These are phyloP conservation scores for Isurus oxyrinchus DNA, from an alignment of 2,113 vertebrate species.

Conservation along the genomic window DNA sequence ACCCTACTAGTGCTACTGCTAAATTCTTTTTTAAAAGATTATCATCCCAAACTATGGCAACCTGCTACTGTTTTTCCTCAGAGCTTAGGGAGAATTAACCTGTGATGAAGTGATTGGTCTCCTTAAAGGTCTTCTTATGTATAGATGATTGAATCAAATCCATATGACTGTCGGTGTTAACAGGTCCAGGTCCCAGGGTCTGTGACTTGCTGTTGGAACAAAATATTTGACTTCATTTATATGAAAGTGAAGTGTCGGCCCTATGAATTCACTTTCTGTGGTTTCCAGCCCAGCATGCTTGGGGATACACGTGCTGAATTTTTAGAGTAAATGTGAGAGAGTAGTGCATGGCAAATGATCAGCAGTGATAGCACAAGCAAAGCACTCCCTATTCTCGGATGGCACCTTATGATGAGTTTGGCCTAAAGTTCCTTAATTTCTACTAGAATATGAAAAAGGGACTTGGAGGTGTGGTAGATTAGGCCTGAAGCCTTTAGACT, in stretches of 20 bases:
- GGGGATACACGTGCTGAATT: neutral
- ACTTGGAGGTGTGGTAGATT: neutral
- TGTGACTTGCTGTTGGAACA: neutral
- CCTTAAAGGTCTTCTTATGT: neutral
- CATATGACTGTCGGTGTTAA: neutral
- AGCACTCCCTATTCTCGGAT: neutral
- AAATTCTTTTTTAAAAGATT: neutral
- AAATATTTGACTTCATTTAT: neutral
- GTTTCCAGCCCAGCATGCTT: neutral
- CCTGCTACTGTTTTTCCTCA: neutral
- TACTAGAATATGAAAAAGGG: neutral
- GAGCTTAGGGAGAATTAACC: neutral
- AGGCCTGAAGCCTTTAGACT: neutral
- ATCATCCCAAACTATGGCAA: neutral
- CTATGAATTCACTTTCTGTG: neutral
- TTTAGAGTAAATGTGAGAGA: neutral
- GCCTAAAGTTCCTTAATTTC: neutral
- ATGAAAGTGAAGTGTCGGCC: neutral
- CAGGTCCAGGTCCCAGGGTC: neutral
- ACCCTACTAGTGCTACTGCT: neutral
- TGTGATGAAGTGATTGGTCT: neutral
- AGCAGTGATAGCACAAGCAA: neutral
- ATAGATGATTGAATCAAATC: neutral
- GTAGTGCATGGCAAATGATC: neutral
- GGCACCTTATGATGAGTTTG: neutral